Evolutionary conservation across 2,888 invertebrate species (phyloP), one percentile per base, ranked within the genome.

Genomic region (Oegoconia quadripuncta): DNA sequence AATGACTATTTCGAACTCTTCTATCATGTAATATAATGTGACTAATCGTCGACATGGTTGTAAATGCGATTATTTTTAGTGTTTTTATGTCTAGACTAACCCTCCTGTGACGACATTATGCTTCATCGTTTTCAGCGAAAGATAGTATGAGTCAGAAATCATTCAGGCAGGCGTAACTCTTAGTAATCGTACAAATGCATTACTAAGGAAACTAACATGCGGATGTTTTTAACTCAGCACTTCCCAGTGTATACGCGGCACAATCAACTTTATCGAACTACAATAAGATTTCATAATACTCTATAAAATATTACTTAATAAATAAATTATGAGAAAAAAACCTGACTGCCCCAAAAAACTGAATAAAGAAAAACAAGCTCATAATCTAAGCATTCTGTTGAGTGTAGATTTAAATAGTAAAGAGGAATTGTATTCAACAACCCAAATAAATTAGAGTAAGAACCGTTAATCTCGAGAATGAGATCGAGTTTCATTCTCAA

Each of bases 101-200:
- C 31, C 20, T 6, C 55, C 58, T 55, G 49, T 71, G 62, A 68
- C 59, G 54, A 59, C 50, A 46, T 13, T 42, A 55, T 71, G 74
- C 59, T 74, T 76, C 77, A 79, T 73, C 65, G 62, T 69, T 79
- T 66, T 74, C 80, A 76, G 71, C 58, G 74, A 74, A 80, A 69
- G 60, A 63, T 42, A 42, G 44, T 46, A 57, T 80, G 65, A 80
- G 60, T 80, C 69, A 74, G 54, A 50, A 51, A 51, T 59, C 64
- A 62, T 66, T 71, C 64, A 68, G 57, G 61, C 58, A 50, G 55
- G 49, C 60, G 55, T 59, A 59, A 62, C 60, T 64, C 64, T 60
- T 59, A 50, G 53, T 44, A 29, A n/a, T 29, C 22, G 15, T 17
- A 14, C 22, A 7, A 27, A 12, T 11, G 11, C 5, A 27, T 34